Base-by-base conservation (phyloP, 2,113 vertebrate genomes). In the Ahaetulla prasina region DNA sequence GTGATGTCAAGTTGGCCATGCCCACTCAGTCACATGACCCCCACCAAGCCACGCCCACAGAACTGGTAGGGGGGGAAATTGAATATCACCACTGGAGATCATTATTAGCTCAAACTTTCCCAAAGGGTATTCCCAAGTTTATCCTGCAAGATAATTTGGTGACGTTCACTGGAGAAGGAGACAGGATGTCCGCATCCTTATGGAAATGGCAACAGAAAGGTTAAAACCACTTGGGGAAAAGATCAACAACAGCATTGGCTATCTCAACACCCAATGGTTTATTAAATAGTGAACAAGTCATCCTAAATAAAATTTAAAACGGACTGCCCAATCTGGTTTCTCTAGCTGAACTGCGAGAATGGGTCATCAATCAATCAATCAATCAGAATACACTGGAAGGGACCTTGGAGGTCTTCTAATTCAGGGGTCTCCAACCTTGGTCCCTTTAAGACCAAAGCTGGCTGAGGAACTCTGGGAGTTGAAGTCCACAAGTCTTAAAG, bases 41-140 rank as follows among this genome's bases (percentile, higher is more conserved):
- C n/a, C n/a, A n/a, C n/a, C n/a, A n/a, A n/a, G n/a, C n/a, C n/a
- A n/a, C n/a, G n/a, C n/a, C n/a, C n/a, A n/a, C n/a, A n/a, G n/a
- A n/a, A n/a, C n/a, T n/a, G n/a, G n/a, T n/a, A n/a, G n/a, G n/a
- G n/a, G n/a, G n/a, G n/a, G n/a, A n/a, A n/a, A n/a, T n/a, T n/a
- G n/a, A n/a, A n/a, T n/a, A n/a, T n/a, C n/a, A n/a, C n/a, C n/a
- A n/a, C n/a, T n/a, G 45, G 25, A 43, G 23, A 11, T 87, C 2
- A 4, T 85, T 10, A 92, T 22, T 45, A 85, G 2, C 49, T 93
- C 35, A 63, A 95, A 93, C 1, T 2, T 93, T 91, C 49, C 16
- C 7, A 92, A 93, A 27, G 0, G 0, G 39, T 88, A 87, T 88
- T 90, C 16, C 43, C 25, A 0, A 0, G 0, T 84, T 94, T 74